Conservation (phyloP, 2,888 invertebrate species). For the Leptopilina drosophilae region DNA sequence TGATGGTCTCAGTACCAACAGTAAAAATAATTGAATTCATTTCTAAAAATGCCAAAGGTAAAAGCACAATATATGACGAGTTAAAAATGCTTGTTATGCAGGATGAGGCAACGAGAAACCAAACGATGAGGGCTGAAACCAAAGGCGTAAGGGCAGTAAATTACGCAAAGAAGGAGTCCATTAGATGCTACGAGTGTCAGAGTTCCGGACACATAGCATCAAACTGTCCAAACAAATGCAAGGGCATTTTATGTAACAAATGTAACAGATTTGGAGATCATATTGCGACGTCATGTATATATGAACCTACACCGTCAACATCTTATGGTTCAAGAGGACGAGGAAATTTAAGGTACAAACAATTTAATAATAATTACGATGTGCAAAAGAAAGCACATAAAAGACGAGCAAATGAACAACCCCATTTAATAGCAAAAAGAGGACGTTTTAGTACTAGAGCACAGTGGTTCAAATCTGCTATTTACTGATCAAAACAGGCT, state of each 20-base stretch:
- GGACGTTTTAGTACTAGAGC: background rate
- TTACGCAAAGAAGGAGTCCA: background rate
- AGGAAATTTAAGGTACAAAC: background rate
- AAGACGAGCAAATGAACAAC: background rate
- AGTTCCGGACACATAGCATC: background rate
- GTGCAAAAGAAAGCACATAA: background rate
- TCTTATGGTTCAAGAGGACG: background rate
- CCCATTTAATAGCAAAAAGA: background rate
- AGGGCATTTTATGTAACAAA: background rate
- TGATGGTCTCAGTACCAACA: background rate
- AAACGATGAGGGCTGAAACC: background rate
- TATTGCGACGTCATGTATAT: background rate
- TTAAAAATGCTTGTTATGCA: slow-evolving; percentile 20
- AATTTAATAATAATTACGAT: background rate
- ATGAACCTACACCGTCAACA: background rate
- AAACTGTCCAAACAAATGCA: background rate
- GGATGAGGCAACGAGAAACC: background rate
- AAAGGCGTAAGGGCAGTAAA: background rate
- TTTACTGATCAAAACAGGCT: too few relatives aligned
- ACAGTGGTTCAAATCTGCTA: too few relatives aligned
- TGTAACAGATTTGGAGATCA: background rate
- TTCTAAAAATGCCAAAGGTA: background rate
- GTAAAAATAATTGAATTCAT: background rate
- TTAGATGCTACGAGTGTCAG: slow-evolving; percentile 12
- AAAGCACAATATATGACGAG: slow-evolving; percentile 4